Percentiles rank a stretch among this genome's conserved stretches.
Conservation (phyloP, 2,113 vertebrate genomes). For the Etia nguti region DNA sequence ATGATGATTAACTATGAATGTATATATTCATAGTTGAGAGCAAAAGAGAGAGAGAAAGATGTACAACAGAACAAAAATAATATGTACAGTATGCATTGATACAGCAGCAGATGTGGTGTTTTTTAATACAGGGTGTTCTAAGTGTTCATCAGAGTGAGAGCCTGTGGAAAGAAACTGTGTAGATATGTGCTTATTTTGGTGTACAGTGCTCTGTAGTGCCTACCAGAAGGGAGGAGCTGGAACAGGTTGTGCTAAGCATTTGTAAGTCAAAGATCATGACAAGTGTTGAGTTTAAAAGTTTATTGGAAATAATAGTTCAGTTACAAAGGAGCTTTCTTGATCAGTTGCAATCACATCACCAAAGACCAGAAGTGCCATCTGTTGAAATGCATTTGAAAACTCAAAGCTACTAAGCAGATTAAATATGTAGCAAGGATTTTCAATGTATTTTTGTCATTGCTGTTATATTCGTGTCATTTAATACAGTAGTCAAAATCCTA, state of each 20-base stretch:
- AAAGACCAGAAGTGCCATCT: not conserved
- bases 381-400: not conserved
- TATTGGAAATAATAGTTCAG: not conserved
- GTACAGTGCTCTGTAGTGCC: not conserved
- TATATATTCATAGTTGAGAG: rapidly evolving
- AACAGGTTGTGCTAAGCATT: not conserved
- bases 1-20: not conserved
- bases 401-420: not conserved
- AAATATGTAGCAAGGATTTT: not conserved
- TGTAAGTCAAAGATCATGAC: not conserved
- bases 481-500: not conserved
- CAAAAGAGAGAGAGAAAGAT: not conserved
- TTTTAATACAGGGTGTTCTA: not conserved
- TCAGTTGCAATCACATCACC: not conserved
- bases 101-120: not conserved
- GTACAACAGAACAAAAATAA: not conserved
- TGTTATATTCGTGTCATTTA: not conserved
- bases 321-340: rapidly evolving
- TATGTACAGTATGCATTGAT: not conserved
- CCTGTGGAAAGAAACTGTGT: not conserved
- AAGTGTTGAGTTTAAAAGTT: not conserved
- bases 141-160: rapidly evolving
- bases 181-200: not conserved
- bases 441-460: rapidly evolving
- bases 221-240: not conserved